phyloP scores from a whole-genome alignment of 1,140 invertebrate species.

The Choristoneura fumiferana region DNA sequence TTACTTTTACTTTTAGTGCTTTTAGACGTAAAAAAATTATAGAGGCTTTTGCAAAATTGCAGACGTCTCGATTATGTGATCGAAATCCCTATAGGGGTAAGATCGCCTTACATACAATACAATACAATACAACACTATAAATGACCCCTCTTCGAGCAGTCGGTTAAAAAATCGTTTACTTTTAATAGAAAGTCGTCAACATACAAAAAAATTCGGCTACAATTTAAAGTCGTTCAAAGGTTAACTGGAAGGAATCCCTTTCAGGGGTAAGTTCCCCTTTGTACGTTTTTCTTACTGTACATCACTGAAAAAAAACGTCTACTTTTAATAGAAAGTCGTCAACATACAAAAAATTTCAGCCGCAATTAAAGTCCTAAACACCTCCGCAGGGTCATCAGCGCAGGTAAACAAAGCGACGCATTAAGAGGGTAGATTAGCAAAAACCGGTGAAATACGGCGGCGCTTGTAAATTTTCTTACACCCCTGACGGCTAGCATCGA shows the following conservation, averaged over 20 bases:
- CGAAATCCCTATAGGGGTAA: no score
- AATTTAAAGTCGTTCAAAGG: constrained; percentile 7
- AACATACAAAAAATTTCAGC: constrained; percentile 6
- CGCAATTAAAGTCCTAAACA: background rate
- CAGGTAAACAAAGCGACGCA: constrained; percentile 72
- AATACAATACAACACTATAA: no score
- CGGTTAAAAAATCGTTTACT: background rate
- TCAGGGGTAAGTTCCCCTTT: no score
- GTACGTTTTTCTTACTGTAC: no score
- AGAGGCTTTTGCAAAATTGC: no score
- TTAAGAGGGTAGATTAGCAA: constrained; percentile 74
- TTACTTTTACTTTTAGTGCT: no score
- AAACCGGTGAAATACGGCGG: constrained; percentile 69
- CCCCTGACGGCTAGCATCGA: constrained; percentile 61
- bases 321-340: background rate
- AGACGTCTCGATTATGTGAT: no score
- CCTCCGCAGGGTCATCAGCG: constrained; percentile 58
- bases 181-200: background rate
- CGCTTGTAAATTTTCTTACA: constrained; percentile 76
- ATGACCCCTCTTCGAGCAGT: no score
- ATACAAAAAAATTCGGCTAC: constrained; percentile 5
- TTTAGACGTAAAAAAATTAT: no score
- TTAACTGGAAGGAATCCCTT: no score
- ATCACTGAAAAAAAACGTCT: no score
- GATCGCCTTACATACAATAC: no score